These are phyloP conservation scores for Emys orbicularis DNA, from an alignment of 2,797 vertebrate species.

Conservation along the genomic window DNA sequence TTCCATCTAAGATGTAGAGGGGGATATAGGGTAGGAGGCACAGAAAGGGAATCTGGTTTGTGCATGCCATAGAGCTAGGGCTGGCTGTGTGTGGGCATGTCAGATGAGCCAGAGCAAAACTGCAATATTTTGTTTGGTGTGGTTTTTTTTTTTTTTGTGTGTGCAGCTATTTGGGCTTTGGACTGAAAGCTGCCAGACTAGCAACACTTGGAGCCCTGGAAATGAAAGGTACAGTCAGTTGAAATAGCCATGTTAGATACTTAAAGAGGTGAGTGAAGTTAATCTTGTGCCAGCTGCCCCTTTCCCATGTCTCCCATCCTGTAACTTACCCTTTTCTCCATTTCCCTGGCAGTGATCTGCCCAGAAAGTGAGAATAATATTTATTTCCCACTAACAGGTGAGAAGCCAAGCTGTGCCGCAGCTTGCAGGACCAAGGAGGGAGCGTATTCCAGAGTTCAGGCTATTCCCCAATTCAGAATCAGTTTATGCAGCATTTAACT, in stretches of 20 bases:
- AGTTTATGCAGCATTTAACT: not conserved
- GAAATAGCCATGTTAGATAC: not conserved
- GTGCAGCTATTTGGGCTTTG: constrained; percentile 96
- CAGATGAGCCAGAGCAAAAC: not conserved
- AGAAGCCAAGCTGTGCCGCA: not conserved
- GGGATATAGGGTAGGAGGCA: not conserved
- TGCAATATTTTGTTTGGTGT: not conserved
- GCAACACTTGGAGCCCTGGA: constrained; percentile 93
- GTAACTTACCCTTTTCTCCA: not conserved
- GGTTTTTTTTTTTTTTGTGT: no score
- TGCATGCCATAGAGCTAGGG: not conserved
- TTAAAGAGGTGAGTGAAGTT: not conserved
- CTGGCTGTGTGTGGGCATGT: not conserved
- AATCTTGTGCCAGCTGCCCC: not conserved
- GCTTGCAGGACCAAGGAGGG: not conserved
- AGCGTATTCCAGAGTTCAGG: not conserved
- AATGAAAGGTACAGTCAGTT: constrained; percentile 86
- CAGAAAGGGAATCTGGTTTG: not conserved
- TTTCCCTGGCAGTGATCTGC: not conserved
- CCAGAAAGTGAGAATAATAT: not conserved
- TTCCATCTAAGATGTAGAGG: not conserved
- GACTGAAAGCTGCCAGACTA: constrained; percentile 92
- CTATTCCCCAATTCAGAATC: not conserved
- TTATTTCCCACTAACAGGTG: not conserved
- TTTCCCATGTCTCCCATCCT: not conserved